phyloP scores from a whole-genome alignment of 2,113 vertebrate genomes.

The Empidonax traillii region DNA sequence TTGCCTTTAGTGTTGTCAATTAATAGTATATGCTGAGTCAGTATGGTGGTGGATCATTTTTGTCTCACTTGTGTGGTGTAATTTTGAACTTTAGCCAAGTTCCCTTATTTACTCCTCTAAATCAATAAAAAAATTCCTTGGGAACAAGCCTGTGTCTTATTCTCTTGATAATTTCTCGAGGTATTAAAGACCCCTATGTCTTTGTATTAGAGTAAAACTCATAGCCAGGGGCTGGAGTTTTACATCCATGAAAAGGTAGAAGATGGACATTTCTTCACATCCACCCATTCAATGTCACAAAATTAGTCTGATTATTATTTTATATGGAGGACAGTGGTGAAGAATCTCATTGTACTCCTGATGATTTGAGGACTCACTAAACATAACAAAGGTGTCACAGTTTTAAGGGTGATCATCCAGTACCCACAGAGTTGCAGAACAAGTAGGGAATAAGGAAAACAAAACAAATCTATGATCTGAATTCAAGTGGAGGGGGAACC shows the following conservation, averaged over 20 bases:
- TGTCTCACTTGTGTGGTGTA: too few relatives aligned
- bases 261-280: not conserved
- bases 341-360: not conserved
- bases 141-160: too few relatives aligned
- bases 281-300: not conserved
- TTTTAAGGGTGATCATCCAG: not conserved
- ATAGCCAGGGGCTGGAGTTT: too few relatives aligned
- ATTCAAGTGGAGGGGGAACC: not conserved
- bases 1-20: too few relatives aligned
- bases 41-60: too few relatives aligned
- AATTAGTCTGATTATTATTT: not conserved
- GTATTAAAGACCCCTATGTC: too few relatives aligned
- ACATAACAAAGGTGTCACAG: not conserved
- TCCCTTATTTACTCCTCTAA: too few relatives aligned
- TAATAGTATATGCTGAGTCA: too few relatives aligned
- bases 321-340: fast-evolving
- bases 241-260: not conserved
- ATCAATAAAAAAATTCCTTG: too few relatives aligned
- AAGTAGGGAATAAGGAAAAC: not conserved
- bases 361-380: not conserved
- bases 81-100: too few relatives aligned
- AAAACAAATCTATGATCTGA: not conserved
- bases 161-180: too few relatives aligned
- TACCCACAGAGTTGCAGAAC: not conserved
- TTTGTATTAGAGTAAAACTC: too few relatives aligned